These are phyloP conservation scores for Petrolisthes manimaculis DNA, from an alignment of 2,888 invertebrate genomes.

Conservation along the genomic window DNA sequence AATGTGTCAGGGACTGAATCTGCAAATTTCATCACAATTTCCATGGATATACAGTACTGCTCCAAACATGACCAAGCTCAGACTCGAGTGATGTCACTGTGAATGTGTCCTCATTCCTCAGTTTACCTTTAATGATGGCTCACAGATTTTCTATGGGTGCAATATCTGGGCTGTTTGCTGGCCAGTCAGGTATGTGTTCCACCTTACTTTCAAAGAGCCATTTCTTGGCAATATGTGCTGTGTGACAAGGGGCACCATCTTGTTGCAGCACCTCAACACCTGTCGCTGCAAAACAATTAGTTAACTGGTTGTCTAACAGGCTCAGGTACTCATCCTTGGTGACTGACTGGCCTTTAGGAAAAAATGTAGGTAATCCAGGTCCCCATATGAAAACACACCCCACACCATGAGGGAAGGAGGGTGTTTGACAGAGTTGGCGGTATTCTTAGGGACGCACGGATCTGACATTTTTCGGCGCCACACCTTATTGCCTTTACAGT, in stretches of 20 bases:
- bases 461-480: not conserved
- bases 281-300: not conserved
- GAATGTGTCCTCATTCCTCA: not conserved
- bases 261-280: constrained; percentile 19
- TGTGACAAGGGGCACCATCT: constrained; percentile 8
- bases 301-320: not conserved
- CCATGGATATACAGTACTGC: no score
- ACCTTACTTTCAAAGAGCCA: not conserved
- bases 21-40: no score
- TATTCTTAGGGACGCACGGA: not conserved
- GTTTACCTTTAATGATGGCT: not conserved
- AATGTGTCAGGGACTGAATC: no score
- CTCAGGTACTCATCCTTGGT: not conserved
- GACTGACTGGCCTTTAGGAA: constrained; percentile 1
- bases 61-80: no score
- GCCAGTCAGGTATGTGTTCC: no score
- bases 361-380: constrained; percentile 3
- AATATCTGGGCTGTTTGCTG: not conserved
- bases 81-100: not conserved
- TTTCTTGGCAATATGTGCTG: not conserved
- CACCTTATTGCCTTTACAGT: not conserved
- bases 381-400: constrained; percentile 3
- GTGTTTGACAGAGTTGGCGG: not conserved
- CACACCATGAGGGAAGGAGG: constrained; percentile 1
- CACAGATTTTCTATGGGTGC: constrained; percentile 15